These are phyloP conservation scores for Drosophila navojoa DNA, from an alignment of 1,140 invertebrate genomes.

Conservation along the genomic window DNA sequence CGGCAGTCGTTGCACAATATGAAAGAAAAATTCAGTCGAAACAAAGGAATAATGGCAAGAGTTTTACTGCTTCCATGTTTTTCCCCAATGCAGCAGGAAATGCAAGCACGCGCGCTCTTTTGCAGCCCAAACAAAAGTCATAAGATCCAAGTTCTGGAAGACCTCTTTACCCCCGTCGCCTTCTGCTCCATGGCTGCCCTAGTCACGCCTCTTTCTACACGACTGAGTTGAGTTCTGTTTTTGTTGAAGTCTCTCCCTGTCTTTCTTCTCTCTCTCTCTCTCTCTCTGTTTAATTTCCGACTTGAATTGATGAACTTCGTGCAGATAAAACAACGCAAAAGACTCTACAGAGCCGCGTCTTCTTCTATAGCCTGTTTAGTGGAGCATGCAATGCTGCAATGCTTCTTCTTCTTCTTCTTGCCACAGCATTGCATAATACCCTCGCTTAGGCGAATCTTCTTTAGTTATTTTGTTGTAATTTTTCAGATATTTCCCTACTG, in stretches of 20 bases:
- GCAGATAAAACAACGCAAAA: constrained; percentile 52
- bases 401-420: constrained; percentile 40
- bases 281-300: constrained; percentile 67
- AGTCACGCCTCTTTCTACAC: constrained; percentile 72
- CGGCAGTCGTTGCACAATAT: constrained; percentile 7
- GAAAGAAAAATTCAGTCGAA: constrained; percentile 39
- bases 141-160: constrained; percentile 42
- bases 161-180: not conserved
- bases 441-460: constrained; percentile 12
- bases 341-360: constrained; percentile 3
- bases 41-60: constrained; percentile 51
- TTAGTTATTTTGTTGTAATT: constrained; percentile 4
- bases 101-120: constrained; percentile 43
- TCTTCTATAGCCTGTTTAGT: constrained; percentile 52
- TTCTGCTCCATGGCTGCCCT: not conserved
- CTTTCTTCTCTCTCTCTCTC: constrained; percentile 42
- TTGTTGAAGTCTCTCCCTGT: constrained; percentile 6
- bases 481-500: constrained; percentile 11
- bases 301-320: constrained; percentile 78
- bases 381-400: constrained; percentile 67
- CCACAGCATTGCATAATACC: constrained; percentile 57
- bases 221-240: constrained; percentile 58
- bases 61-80: constrained; percentile 26
- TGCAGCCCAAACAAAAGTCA: constrained; percentile 49
- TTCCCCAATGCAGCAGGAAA: constrained; percentile 54